Evolutionary conservation across 2,888 invertebrate genomes (phyloP), one percentile per base, ranked within the genome.

Genomic region (Azorinus chamasolen): DNA sequence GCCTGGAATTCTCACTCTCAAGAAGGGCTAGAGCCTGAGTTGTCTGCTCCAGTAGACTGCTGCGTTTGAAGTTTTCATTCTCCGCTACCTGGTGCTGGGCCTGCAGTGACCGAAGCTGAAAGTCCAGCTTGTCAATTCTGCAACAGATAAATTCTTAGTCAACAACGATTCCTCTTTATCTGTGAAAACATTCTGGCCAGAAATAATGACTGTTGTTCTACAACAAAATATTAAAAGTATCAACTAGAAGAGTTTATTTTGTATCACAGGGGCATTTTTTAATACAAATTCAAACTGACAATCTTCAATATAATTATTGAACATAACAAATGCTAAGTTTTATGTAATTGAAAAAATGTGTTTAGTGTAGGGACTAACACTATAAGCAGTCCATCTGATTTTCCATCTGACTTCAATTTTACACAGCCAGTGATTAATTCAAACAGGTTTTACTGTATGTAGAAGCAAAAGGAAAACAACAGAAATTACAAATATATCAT

Each of bases 91-190:
- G 83, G 62, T 89, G 88, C 51, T 90, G 88, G 25, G 83, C 87
- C 69, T 86, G 86, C n/a, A 91, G 62, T 1, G 84, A 82, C 45
- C 86, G 79, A 57, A 92, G 59, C 59, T 88, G 88, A 54, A 75
- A 83, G 65, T 90, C 90, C 48, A 91, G 71, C 24, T 84, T 83
- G 46, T 88, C 89, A 55, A 92, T 88, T 73, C 92, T 92, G 79
- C n/a, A 86, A 58, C 16, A 43, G 5, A 58, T 1, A 16, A 8
- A 45, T 8, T 41, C 14, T 12, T 41, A 41, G 16, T 41, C 8
- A 41, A 12, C 41, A 12, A 12, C 41, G 8, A 41, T 41, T 10
- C 16, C 16, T 41, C 41, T 41, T 12, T 14, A 41, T 41, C 41
- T 41, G 41, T 12, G 16, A 41, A 12, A 41, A 41, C 10, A 41